phyloP scores from a whole-genome alignment of 2,888 invertebrate species.

The Hybos culiciformis region DNA sequence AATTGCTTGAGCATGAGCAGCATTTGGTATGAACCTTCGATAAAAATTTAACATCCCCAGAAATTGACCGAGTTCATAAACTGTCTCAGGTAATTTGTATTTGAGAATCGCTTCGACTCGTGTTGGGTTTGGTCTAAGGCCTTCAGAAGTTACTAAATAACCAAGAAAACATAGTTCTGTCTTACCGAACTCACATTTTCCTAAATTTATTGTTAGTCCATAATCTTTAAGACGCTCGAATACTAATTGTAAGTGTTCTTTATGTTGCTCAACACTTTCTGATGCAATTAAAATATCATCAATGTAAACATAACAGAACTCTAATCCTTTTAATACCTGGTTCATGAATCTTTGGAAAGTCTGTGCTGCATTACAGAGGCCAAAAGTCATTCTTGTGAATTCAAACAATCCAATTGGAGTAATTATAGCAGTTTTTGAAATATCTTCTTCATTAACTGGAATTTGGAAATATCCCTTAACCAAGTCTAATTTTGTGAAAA shows the following conservation, averaged over 20 bases:
- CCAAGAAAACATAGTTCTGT: background rate
- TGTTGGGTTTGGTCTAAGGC: background rate
- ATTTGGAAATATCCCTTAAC: constrained; percentile 13
- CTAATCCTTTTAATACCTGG: background rate
- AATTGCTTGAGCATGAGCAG: background rate
- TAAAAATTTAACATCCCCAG: constrained; percentile 12
- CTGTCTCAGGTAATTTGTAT: background rate
- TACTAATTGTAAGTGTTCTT: background rate
- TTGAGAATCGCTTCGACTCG: background rate
- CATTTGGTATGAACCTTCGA: constrained; percentile 12
- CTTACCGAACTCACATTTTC: background rate
- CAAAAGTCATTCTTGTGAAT: constrained; percentile 1
- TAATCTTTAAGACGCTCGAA: background rate
- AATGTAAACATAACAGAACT: background rate
- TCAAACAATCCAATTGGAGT: constrained; percentile 14
- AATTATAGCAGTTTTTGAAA: constrained; percentile 12
- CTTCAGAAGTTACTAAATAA: background rate
- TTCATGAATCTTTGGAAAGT: background rate
- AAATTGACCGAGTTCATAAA: background rate
- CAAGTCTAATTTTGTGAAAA: constrained; percentile 13
- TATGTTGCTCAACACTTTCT: background rate
- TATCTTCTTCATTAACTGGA: constrained; percentile 9
- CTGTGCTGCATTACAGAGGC: background rate
- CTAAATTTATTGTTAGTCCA: background rate
- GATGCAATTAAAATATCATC: background rate